phyloP scores from a whole-genome alignment of 1,140 invertebrate species.

The Macrostomum lignano region DNA sequence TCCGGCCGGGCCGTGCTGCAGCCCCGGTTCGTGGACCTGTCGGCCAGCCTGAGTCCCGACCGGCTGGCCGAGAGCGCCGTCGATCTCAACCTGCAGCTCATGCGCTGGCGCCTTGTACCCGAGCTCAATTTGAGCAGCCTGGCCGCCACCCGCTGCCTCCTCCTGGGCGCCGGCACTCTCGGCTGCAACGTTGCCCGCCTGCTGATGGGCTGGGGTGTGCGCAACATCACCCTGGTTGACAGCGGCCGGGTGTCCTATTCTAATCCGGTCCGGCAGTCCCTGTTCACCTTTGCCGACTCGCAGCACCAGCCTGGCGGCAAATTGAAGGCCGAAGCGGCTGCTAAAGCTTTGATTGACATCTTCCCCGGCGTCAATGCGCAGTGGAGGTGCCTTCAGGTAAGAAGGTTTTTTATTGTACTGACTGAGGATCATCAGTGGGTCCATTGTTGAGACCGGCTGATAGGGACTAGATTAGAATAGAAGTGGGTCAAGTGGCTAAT shows the following conservation, averaged over 20 bases:
- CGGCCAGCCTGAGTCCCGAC: too few species aligned
- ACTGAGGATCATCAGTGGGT: too few species aligned
- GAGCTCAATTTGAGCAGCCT: conserved; percentile 57
- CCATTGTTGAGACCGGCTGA: too few species aligned
- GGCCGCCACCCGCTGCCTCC: conserved; percentile 45
- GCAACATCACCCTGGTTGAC: conserved; percentile 66
- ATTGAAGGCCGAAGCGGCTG: conserved; percentile 69
- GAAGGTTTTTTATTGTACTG: conserved; percentile 33
- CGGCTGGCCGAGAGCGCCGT: conserved; percentile 4
- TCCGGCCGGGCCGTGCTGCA: too few species aligned
- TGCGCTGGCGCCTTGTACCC: conserved; percentile 82
- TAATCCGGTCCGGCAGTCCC: conserved; percentile 68
- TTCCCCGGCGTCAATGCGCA: conserved; percentile 40
- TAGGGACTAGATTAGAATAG: too few species aligned
- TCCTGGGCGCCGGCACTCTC: conserved; percentile 80
- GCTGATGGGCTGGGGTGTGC: conserved; percentile 72
- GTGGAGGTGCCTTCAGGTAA: neutral
- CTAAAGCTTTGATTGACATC: conserved; percentile 46
- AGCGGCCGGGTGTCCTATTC: conserved; percentile 66
- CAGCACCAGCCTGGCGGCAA: conserved; percentile 33
- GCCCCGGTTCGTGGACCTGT: too few species aligned
- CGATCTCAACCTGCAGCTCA: conserved; percentile 61
- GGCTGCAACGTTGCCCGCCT: conserved; percentile 76
- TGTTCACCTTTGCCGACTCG: conserved; percentile 57
- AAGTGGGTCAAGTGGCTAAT: too few species aligned